Percentiles rank a stretch among this genome's conserved stretches.
Conservation (phyloP, 2,797 vertebrate genomes). For the Psittacula echo region DNA sequence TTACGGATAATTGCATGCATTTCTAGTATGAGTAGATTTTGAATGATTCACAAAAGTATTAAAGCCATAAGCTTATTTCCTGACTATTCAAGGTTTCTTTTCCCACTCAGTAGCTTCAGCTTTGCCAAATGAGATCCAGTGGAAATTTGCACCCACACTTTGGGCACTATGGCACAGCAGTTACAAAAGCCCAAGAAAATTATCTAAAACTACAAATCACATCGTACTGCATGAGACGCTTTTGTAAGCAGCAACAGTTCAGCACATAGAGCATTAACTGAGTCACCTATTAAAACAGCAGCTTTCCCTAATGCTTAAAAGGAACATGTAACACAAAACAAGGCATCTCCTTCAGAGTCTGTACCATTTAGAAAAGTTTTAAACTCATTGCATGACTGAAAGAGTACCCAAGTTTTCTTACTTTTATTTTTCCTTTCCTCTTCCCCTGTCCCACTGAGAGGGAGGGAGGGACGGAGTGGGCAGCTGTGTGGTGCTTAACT, state of each 20-base stretch:
- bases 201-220: not conserved
- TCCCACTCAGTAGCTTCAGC: not conserved
- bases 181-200: not conserved
- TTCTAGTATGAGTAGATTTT: not conserved
- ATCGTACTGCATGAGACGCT: not conserved
- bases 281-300: not conserved
- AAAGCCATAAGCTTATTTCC: not conserved
- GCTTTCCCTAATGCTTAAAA: not conserved
- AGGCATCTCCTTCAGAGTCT: not conserved
- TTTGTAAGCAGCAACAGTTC: not conserved
- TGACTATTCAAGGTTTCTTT: not conserved
- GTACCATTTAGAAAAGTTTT: not conserved
- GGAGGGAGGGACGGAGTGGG: not conserved
- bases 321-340: not conserved
- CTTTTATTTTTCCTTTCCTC: not conserved
- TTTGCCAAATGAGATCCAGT: not conserved
- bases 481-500: not conserved
- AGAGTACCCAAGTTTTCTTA: not conserved
- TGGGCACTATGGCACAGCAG: not conserved
- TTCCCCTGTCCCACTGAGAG: rapidly evolving
- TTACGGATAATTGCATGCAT: conserved; percentile 3
- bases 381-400: not conserved
- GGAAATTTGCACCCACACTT: not conserved
- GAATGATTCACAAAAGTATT: conserved; percentile 18
- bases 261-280: not conserved